Percentiles rank a stretch among this genome's conserved stretches.
Evolutionary conservation across 1,140 invertebrate species (phyloP).

Genomic region (Drosophila takahashii): DNA sequence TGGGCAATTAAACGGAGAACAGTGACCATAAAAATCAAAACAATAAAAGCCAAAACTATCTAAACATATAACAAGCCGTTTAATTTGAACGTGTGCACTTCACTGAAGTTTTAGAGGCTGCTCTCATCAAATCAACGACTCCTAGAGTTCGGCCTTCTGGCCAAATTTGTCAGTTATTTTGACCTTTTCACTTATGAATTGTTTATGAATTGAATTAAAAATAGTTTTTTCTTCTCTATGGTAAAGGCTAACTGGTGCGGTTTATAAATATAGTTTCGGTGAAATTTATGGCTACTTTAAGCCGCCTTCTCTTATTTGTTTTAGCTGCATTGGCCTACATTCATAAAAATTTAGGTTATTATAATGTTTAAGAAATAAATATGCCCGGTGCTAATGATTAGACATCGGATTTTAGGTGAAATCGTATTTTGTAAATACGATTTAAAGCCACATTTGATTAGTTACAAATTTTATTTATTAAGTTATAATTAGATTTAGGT

Average conservation of each 20-base stretch:
- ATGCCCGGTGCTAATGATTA: not conserved
- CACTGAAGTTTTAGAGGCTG: slow-evolving; percentile 49
- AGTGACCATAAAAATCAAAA: slow-evolving; percentile 19
- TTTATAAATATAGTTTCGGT: slow-evolving; percentile 22
- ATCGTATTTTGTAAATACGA: too few species aligned
- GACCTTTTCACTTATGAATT: slow-evolving; percentile 72
- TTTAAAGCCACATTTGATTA: too few species aligned
- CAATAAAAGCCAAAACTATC: slow-evolving; percentile 41
- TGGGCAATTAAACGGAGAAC: slow-evolving; percentile 15
- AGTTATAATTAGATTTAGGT: too few species aligned
- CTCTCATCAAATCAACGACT: slow-evolving; percentile 68
- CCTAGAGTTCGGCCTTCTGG: slow-evolving; percentile 58
- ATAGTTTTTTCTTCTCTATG: slow-evolving; percentile 31
- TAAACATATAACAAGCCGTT: slow-evolving; percentile 46
- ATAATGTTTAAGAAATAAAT: slow-evolving; percentile 14
- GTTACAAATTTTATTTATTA: too few species aligned
- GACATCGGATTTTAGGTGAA: too few species aligned
- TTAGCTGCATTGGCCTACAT: not conserved
- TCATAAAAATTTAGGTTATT: not conserved
- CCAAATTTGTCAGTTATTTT: slow-evolving; percentile 52
- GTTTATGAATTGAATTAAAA: slow-evolving; percentile 58
- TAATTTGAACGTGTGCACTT: slow-evolving; percentile 52
- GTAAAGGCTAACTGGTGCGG: slow-evolving; percentile 20
- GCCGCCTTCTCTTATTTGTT: not conserved
- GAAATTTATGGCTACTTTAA: slow-evolving; percentile 23